Evolutionary conservation across 2,113 vertebrate species (phyloP), one percentile per base, ranked within the genome.

Genomic region (Austrofundulus limnaeus): DNA sequence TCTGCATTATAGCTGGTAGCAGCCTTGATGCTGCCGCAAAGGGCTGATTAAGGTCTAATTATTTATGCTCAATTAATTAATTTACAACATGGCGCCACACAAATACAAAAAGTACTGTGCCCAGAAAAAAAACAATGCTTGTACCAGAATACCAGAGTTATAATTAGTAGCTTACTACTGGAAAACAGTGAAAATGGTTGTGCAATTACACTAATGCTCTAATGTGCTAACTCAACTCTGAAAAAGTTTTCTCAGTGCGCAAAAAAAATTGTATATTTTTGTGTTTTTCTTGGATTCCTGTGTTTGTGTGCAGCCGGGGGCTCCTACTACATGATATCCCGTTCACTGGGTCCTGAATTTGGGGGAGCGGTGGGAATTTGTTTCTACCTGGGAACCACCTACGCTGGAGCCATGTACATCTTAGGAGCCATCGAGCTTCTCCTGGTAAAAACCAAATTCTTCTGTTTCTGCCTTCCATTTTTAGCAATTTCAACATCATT

Each of bases 241-340:
- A n/a, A n/a, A n/a, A n/a, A n/a, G n/a, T n/a, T n/a, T n/a, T n/a
- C n/a, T n/a, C n/a, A n/a, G n/a, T n/a, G n/a, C n/a, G n/a, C n/a
- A n/a, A n/a, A 34, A 34, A 34, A 34, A 10, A 34, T 34, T 34
- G 8, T 34, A 12, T 41, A 24, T 54, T 41, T 37, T 23, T 24
- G 21, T n/a, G 10, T 42, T 11, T 9, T 19, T 31, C 4, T 11
- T 1, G 8, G 28, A 5, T 11, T 15, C 11, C 14, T 37, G 16
- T 86, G 63, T 76, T 23, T 85, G 45, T 60, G 11, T 75, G 51
- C 83, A 98, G 97, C 97, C 55, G 97, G 97, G 2, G 97, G 97
- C 41, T 94, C 97, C 63, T 99, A 99, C 92, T 99, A 98, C 92
- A 99, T 99, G 97, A 99, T 99, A 78, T 98, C 96, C 0, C 96